Evolutionary conservation across 2,888 invertebrate genomes (phyloP).

Genomic region (Tenodera sinensis): DNA sequence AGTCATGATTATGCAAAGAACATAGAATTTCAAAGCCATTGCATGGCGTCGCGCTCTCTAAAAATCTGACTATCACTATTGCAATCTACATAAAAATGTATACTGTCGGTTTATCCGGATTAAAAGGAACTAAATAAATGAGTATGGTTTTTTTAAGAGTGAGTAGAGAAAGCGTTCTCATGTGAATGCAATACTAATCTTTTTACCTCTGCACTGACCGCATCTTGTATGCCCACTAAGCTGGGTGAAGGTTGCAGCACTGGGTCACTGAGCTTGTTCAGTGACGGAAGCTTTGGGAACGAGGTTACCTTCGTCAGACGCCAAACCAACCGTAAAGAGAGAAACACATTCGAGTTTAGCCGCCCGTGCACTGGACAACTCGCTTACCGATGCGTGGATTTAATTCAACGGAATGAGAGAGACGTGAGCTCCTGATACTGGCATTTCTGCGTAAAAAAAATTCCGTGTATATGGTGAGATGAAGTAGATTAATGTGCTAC

Average conservation of each 20-base stretch:
- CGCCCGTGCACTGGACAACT: not conserved
- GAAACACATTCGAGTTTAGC: not conserved
- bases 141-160: too few relatives aligned
- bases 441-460: too few relatives aligned
- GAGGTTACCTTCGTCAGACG: not conserved
- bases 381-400: not conserved
- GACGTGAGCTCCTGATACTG: not conserved
- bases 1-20: too few relatives aligned
- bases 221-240: not conserved
- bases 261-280: not conserved
- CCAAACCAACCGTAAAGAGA: not conserved
- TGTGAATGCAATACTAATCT: not conserved
- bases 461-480: too few relatives aligned
- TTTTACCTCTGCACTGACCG: not conserved
- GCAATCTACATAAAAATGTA: too few relatives aligned
- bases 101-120: too few relatives aligned
- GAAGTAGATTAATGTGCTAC: too few relatives aligned
- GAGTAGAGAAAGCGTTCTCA: too few relatives aligned
- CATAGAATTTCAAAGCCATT: too few relatives aligned
- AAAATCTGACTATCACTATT: too few relatives aligned
- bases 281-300: not conserved
- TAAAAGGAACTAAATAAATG: too few relatives aligned
- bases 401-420: not conserved
- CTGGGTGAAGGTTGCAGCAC: not conserved
- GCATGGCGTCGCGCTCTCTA: too few relatives aligned